Conservation (phyloP, 92 coral and sea anemone genomes). For the Bergia puertoricense region DNA sequence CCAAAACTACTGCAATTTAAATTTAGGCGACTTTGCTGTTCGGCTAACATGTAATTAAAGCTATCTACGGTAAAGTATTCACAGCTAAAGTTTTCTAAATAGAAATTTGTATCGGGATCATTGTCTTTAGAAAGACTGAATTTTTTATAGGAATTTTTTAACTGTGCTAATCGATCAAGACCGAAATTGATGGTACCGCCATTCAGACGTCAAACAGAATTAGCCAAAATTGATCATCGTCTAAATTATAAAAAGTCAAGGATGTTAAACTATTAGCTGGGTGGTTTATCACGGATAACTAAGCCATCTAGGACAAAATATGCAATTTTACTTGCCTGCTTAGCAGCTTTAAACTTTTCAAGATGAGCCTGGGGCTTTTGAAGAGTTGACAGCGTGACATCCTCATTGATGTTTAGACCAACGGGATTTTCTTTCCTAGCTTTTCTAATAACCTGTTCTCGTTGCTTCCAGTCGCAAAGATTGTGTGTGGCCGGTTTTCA, state of each 20-base stretch:
- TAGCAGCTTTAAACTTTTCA: neutral
- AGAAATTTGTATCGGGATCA: no score
- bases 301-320: neutral
- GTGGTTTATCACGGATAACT: neutral
- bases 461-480: neutral
- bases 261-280: no score
- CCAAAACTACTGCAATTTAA: neutral
- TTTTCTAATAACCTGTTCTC: neutral
- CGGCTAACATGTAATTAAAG: constrained; percentile 34
- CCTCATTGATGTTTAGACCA: neutral
- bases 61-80: constrained; percentile 37
- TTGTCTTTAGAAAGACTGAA: constrained; percentile 41
- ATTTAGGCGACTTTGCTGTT: constrained; percentile 27
- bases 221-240: no score
- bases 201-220: no score
- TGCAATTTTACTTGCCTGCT: neutral
- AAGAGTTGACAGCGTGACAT: neutral
- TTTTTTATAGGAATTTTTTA: constrained; percentile 35
- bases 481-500: neutral
- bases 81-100: constrained; percentile 32
- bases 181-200: no score
- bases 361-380: neutral
- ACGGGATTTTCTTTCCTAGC: neutral
- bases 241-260: no score
- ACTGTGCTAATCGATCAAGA: no score